Percentiles rank a stretch among this genome's conserved stretches.
Evolutionary conservation across 2,113 vertebrate genomes (phyloP).

Genomic region (Indri indri): DNA sequence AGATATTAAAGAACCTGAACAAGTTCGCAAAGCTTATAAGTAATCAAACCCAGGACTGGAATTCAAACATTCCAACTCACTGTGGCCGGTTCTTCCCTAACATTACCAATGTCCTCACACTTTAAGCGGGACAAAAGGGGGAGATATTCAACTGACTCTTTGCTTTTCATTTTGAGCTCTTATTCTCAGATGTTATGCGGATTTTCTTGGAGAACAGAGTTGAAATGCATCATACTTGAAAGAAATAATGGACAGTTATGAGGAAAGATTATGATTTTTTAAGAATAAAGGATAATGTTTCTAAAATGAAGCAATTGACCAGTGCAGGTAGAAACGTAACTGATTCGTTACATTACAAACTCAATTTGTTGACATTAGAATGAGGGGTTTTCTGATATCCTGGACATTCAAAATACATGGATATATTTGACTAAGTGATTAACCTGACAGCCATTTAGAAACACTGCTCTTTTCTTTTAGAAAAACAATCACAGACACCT

Average conservation of each 20-base stretch:
- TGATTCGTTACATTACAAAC: neutral
- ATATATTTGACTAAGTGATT: neutral
- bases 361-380: conserved; percentile 27
- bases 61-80: neutral
- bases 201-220: conserved; percentile 24
- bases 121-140: neutral
- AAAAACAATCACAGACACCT: neutral
- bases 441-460: neutral
- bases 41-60: neutral
- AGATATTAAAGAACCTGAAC: neutral
- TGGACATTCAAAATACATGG: neutral
- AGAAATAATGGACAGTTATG: neutral
- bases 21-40: neutral
- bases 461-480: neutral
- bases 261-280: neutral
- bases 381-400: neutral
- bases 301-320: conserved; percentile 38
- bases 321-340: neutral
- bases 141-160: neutral
- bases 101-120: neutral
- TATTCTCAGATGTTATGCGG: neutral
- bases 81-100: neutral
- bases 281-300: conserved; percentile 33
- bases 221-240: neutral
- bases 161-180: neutral